Base-by-base conservation (phyloP, 2,113 vertebrate species). In the Garra rufa region DNA sequence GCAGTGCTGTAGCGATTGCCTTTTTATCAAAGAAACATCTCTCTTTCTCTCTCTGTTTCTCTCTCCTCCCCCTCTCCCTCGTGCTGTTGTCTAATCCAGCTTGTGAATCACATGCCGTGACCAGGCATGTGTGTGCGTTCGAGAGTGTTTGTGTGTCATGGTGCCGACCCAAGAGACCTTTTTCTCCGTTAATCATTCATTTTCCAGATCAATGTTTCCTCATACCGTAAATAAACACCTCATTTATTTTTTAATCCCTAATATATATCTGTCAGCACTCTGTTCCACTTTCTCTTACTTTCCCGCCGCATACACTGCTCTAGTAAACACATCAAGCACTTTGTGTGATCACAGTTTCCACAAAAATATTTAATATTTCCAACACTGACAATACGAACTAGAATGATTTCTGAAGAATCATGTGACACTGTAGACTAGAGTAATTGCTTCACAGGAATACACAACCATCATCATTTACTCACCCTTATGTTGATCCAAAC, bases 51-150 rank as follows among this genome's bases (percentile, higher is more conserved):
- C 63, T 84, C 19, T 59, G 5, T 71, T 9, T 67, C 57, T n/a
- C 48, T 71, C 11, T 74, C 9, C 38, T 10, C 69, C 70, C 65
- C 41, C 41, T 81, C 63, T 61, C 50, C 57, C 61, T 84, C 24
- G 46, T 50, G 59, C 17, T 65, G 43, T 48, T 65, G 67, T 86
- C 77, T 82, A 86, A 87, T 76, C 86, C 85, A 48, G 57, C 81
- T 83, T 48, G 69, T 83, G 59, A 82, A 78, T 85, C 76, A 88
- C 87, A 83, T 76, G 82, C 52, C 34, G 19, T 48, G 44, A 80
- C 75, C 57, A 77, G 46, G n/a, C 57, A 14, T n/a, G 69, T 21
- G 44, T 84, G 78, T 59, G 67, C 57, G 46, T n/a, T n/a, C 11
- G 76, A 34, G 17, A 52, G 69, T 80, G 43, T 61, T 65, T 65